These are phyloP conservation scores for Diorhabda elongata DNA, from an alignment of 1,140 invertebrate genomes.

Conservation along the genomic window DNA sequence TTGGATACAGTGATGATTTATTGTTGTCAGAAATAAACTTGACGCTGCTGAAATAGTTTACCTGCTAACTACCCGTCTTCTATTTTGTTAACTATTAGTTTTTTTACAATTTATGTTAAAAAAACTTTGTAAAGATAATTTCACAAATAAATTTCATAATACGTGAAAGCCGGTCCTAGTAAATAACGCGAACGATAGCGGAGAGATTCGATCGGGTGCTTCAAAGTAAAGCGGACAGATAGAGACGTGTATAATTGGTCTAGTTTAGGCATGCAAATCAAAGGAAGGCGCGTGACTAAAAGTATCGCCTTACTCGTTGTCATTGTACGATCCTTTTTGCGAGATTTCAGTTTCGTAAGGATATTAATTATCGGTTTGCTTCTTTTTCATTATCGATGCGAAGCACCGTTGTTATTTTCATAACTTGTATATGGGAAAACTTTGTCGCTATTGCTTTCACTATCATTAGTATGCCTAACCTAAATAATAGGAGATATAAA, in stretches of 20 bases:
- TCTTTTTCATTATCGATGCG: constrained; percentile 13
- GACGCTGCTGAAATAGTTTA: no score
- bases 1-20: no score
- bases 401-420: neutral
- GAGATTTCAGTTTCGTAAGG: constrained; percentile 11
- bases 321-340: constrained; percentile 6
- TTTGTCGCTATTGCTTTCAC: neutral
- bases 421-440: neutral
- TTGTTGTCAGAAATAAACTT: no score
- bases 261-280: constrained; percentile 15
- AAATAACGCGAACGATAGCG: neutral
- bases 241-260: constrained; percentile 14
- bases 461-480: neutral
- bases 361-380: constrained; percentile 15
- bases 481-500: neutral
- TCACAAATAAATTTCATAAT: no score
- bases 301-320: constrained; percentile 11
- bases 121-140: no score
- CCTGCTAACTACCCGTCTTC: no score
- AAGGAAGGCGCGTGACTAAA: constrained; percentile 14
- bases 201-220: neutral
- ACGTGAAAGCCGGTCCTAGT: neutral
- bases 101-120: no score
- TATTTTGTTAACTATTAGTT: no score
- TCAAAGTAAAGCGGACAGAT: constrained; percentile 9